A percentile compares a stretch with the other conserved stretches of the same genome.
Conservation (phyloP, 1,140 invertebrate species). For the Drosophila bipectinata region DNA sequence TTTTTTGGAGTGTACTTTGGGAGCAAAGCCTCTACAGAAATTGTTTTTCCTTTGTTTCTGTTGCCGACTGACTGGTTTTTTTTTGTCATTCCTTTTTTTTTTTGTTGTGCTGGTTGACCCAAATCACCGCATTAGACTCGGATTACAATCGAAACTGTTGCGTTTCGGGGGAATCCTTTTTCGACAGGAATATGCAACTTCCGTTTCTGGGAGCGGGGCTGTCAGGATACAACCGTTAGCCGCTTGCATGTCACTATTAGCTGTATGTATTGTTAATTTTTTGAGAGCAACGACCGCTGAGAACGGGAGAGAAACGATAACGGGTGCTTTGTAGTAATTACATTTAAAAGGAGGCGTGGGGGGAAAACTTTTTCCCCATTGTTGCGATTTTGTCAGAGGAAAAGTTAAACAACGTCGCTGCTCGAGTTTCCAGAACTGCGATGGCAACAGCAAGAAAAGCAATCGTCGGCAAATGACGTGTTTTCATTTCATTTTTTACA, state of each 20-base stretch:
- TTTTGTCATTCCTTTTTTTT: background rate
- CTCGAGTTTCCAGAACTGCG: conserved; percentile 69
- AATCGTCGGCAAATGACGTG: conserved; percentile 65
- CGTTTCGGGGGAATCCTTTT: conserved; percentile 23
- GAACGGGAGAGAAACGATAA: conserved; percentile 56
- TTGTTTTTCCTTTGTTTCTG: conserved; percentile 18
- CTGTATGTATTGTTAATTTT: conserved; percentile 60
- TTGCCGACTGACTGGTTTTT: conserved; percentile 2
- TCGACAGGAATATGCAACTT: conserved; percentile 12
- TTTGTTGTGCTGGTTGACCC: conserved; percentile 16
- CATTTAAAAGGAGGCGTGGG: conserved; percentile 46
- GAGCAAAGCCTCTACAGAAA: conserved; percentile 14
- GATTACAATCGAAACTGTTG: conserved; percentile 51
- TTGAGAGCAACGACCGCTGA: conserved; percentile 67
- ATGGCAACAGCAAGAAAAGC: conserved; percentile 53
- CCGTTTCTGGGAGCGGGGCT: conserved; percentile 16
- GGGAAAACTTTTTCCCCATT: conserved; percentile 60
- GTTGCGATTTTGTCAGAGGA: conserved; percentile 55
- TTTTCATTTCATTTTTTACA: conserved; percentile 42
- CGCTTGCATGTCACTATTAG: conserved; percentile 44
- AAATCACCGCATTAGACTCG: conserved; percentile 43
- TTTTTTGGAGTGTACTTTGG: conserved; percentile 7
- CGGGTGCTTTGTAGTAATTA: conserved; percentile 65
- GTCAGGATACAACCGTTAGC: conserved; percentile 41
- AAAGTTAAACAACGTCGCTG: conserved; percentile 61